A percentile compares a stretch with the other conserved stretches of the same genome.
Conservation (phyloP, 2,113 vertebrate genomes). For the Arvicanthis niloticus region DNA sequence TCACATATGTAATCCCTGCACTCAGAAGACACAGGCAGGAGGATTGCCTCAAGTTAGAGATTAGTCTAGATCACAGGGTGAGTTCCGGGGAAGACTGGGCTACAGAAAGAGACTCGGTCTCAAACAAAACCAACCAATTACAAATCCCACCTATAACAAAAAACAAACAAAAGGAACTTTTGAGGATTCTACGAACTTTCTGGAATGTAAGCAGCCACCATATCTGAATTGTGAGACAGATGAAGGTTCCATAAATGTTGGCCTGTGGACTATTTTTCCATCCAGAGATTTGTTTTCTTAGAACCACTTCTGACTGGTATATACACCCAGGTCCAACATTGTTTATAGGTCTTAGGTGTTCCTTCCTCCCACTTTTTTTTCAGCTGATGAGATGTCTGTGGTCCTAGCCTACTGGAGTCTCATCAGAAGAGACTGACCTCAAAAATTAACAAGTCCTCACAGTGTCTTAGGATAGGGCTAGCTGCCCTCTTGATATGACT, state of each 20-base stretch:
- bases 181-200: background rate
- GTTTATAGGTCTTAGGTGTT: fast-evolving
- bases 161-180: background rate
- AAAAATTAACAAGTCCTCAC: background rate
- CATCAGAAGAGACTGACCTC: background rate
- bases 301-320: fast-evolving
- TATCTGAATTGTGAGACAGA: background rate
- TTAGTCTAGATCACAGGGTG: background rate
- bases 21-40: background rate
- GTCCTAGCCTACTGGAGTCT: background rate
- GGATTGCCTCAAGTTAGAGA: background rate
- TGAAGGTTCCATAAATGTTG: fast-evolving
- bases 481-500: background rate
- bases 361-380: fast-evolving
- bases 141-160: background rate
- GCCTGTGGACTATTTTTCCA: background rate
- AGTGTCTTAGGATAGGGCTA: background rate
- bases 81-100: background rate
- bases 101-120: background rate
- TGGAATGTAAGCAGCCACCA: too few species aligned
- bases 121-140: background rate
- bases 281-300: background rate
- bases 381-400: background rate
- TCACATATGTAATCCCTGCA: background rate
- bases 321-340: background rate